phyloP scores from a whole-genome alignment of 1,140 invertebrate species.

The Asobara japonica region DNA sequence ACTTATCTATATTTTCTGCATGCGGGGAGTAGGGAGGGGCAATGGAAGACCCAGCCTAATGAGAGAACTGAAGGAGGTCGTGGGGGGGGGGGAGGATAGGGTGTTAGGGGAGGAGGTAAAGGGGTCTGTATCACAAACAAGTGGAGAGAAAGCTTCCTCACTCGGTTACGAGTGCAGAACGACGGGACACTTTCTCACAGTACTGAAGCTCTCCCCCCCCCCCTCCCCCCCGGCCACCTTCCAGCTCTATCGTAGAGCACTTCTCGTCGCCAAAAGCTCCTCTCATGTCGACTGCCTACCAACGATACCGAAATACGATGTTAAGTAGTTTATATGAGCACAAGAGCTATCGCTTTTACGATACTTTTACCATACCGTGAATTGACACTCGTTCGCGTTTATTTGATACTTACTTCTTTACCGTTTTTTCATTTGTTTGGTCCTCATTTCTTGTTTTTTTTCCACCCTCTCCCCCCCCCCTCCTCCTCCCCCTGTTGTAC shows the following conservation, averaged over 20 bases:
- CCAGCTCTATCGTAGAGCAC: not conserved
- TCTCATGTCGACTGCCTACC: slow-evolving; percentile 9
- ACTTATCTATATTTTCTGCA: no score
- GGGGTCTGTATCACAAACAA: slow-evolving; percentile 1
- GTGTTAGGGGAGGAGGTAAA: not conserved
- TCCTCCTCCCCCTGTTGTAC: not conserved
- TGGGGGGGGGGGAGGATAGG: not conserved
- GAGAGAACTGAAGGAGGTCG: not conserved
- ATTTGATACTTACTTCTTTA: not conserved
- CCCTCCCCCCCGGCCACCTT: not conserved
- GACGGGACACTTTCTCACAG: not conserved
- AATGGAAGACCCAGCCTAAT: not conserved
- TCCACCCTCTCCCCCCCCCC: not conserved
- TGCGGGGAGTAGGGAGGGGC: no score
- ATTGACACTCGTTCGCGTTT: slow-evolving; percentile 32
- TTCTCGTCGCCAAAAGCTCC: slow-evolving; percentile 18
- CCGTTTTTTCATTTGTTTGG: not conserved
- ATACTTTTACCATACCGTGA: slow-evolving; percentile 23
- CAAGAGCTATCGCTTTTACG: slow-evolving; percentile 28
- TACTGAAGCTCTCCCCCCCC: not conserved
- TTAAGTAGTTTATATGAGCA: slow-evolving; percentile 33
- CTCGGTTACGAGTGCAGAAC: not conserved
- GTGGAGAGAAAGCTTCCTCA: not conserved
- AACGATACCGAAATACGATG: slow-evolving; percentile 26
- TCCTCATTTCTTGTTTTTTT: not conserved